These are phyloP conservation scores for Sitta europaea DNA, from an alignment of 2,113 vertebrate genomes.

Conservation along the genomic window DNA sequence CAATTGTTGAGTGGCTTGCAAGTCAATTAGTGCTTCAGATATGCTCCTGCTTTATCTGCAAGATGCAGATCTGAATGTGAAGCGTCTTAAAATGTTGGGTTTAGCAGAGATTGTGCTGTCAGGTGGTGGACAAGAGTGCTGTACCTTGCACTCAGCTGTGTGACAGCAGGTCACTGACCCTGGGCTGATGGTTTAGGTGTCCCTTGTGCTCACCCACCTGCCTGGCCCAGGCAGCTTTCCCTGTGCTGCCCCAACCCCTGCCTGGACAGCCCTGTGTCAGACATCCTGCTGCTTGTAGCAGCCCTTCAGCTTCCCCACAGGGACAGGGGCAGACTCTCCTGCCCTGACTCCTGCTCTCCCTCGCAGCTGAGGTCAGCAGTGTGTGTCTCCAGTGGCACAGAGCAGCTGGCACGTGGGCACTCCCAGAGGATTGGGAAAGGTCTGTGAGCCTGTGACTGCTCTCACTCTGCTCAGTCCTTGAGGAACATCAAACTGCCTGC, in stretches of 20 bases:
- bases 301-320: not conserved
- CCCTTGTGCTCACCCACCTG: not conserved
- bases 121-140: not conserved
- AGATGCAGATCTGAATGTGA: not conserved
- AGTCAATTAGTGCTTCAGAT: slow-evolving; percentile 8
- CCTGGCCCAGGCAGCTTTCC: not conserved
- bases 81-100: not conserved
- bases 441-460: not conserved
- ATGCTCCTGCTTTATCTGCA: not conserved
- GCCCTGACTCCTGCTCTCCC: not conserved
- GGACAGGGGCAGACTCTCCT: not conserved
- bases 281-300: accelerated
- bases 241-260: not conserved
- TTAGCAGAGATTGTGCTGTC: not conserved
- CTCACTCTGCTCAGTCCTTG: accelerated
- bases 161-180: not conserved
- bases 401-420: not conserved
- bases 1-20: not conserved
- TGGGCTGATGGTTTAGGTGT: accelerated
- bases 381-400: not conserved
- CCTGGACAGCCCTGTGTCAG: accelerated
- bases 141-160: not conserved
- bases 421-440: accelerated
- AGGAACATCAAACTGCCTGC: not conserved
- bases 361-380: not conserved